Conservation (phyloP, 2,888 invertebrate genomes). For the Oscheius sp. region DNA sequence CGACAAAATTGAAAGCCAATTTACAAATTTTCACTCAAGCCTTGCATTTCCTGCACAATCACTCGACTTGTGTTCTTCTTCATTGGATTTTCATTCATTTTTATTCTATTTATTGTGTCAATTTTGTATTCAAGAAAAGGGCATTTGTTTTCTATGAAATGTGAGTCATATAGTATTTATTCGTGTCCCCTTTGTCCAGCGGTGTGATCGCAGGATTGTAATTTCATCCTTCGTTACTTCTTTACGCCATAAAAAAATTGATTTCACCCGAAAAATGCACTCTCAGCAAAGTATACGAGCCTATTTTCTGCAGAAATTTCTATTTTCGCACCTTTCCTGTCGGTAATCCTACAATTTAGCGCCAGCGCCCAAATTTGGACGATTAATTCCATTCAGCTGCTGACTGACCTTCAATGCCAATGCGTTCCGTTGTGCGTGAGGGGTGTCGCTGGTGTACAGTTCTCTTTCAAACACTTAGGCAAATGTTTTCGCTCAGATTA, state of each 20-base stretch:
- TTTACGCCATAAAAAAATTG: constrained; percentile 4
- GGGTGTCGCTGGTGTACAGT: constrained; percentile 7
- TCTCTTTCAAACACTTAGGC: constrained; percentile 9
- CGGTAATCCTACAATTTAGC: too few species aligned
- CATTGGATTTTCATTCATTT: too few species aligned
- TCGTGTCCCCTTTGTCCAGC: neutral
- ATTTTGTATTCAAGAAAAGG: too few species aligned
- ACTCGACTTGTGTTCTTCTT: too few species aligned
- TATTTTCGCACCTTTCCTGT: too few species aligned
- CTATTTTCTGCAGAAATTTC: too few species aligned
- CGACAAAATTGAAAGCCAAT: too few species aligned
- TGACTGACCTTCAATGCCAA: constrained; percentile 14
- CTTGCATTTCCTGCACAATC: too few species aligned
- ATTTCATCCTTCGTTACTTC: constrained; percentile 5
- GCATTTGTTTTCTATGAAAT: neutral
- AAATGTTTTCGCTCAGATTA: constrained; percentile 17
- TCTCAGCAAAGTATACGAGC: too few species aligned
- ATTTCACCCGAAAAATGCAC: too few species aligned
- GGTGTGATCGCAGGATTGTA: neutral
- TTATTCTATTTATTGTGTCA: too few species aligned
- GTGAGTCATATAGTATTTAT: neutral
- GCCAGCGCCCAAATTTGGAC: neutral
- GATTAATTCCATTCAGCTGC: neutral
- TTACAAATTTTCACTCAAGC: too few species aligned
- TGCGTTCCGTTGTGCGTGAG: neutral